A percentile compares a stretch with the other conserved stretches of the same genome.
Evolutionary conservation across 2,113 vertebrate species (phyloP).

Genomic region (Sula dactylatra): DNA sequence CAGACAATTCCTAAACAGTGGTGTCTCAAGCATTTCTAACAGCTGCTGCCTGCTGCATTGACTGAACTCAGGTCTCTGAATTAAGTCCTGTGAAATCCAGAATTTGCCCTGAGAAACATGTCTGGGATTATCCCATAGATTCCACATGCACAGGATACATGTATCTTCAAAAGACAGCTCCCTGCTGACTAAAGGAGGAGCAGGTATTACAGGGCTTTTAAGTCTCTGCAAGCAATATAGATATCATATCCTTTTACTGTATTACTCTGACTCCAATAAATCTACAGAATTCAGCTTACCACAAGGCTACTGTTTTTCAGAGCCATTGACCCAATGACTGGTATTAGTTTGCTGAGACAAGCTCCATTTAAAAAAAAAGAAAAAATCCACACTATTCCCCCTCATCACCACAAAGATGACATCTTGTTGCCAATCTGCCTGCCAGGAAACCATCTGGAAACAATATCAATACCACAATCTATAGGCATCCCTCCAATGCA

Average conservation of each 20-base stretch:
- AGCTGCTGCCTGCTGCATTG: not conserved
- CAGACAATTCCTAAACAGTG: not conserved
- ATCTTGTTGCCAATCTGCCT: slow-evolving; percentile 31
- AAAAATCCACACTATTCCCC: not conserved
- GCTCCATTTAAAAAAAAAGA: not conserved
- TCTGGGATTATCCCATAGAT: not conserved
- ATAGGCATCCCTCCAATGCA: slow-evolving; percentile 16
- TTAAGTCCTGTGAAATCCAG: not conserved
- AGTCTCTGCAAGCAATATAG: slow-evolving; percentile 27
- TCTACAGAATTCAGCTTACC: slow-evolving; percentile 24
- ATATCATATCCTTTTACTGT: not conserved
- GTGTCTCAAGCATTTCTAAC: not conserved
- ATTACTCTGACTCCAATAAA: slow-evolving; percentile 24
- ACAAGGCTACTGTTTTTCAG: slow-evolving; percentile 51
- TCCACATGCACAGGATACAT: not conserved
- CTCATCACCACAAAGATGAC: slow-evolving; percentile 2
- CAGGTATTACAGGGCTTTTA: slow-evolving; percentile 11
- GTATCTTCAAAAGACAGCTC: slow-evolving; percentile 2
- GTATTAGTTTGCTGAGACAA: slow-evolving; percentile 48
- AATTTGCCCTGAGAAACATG: not conserved
- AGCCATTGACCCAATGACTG: not conserved
- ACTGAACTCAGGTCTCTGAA: not conserved
- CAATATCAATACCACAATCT: slow-evolving; percentile 35
- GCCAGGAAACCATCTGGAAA: slow-evolving; percentile 45
- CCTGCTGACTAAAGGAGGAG: not conserved